phyloP scores from a whole-genome alignment of 2,888 invertebrate species.

The Plusia festucae region DNA sequence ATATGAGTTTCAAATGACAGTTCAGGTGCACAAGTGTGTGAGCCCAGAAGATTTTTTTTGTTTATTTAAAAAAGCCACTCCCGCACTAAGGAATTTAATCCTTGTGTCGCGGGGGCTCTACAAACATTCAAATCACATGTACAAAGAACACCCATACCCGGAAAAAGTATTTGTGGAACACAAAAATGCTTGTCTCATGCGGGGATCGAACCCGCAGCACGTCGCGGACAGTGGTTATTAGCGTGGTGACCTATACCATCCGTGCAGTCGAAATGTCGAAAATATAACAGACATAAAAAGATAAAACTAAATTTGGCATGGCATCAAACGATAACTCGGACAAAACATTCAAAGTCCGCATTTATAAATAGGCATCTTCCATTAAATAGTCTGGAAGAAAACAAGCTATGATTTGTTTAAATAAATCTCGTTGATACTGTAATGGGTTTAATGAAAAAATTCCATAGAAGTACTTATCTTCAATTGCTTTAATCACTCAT shows the following conservation, averaged over 20 bases:
- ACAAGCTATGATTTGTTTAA: slow-evolving; percentile 27
- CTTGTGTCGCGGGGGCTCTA: too few species aligned
- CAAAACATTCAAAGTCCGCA: slow-evolving; percentile 23
- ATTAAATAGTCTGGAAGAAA: slow-evolving; percentile 18
- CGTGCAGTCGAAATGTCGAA: slow-evolving; percentile 1
- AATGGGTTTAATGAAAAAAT: background rate
- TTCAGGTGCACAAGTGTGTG: slow-evolving; percentile 16
- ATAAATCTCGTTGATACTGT: slow-evolving; percentile 25
- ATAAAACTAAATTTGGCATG: slow-evolving; percentile 16
- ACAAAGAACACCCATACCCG: too few species aligned
- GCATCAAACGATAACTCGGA: slow-evolving; percentile 18
- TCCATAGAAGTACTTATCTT: slow-evolving; percentile 10
- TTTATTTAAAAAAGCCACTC: too few species aligned
- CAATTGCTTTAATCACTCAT: background rate
- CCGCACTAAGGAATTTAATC: too few species aligned
- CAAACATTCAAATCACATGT: too few species aligned
- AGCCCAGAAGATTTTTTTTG: too few species aligned
- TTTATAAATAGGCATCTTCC: slow-evolving; percentile 28
- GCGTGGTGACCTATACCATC: too few species aligned
- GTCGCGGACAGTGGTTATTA: too few species aligned
- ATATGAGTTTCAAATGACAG: slow-evolving; percentile 19
- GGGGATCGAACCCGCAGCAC: too few species aligned
- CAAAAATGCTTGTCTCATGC: too few species aligned
- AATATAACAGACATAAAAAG: slow-evolving; percentile 16
- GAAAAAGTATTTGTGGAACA: too few species aligned